These are phyloP conservation scores for Caprella mutica DNA, from an alignment of 2,888 invertebrate genomes.

Conservation along the genomic window DNA sequence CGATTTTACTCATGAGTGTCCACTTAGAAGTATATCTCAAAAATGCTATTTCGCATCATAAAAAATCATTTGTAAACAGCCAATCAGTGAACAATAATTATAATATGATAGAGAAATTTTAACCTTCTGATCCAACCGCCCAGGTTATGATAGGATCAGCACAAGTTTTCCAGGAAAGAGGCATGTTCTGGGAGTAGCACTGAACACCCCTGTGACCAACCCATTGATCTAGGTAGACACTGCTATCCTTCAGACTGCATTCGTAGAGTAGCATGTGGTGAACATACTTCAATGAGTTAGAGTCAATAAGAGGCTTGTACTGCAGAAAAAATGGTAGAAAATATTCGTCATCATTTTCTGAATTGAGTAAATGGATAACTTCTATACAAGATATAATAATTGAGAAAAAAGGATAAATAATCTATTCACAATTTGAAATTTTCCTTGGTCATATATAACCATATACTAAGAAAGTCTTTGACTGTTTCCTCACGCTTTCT, in stretches of 20 bases:
- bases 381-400: no score
- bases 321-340: conserved; percentile 12
- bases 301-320: conserved; percentile 40
- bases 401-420: not conserved
- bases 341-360: no score
- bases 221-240: conserved; percentile 20
- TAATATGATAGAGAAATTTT: no score
- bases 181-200: conserved; percentile 62
- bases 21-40: no score
- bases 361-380: no score
- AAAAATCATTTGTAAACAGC: no score
- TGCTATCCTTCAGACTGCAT: conserved; percentile 44
- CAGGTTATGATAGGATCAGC: conserved; percentile 70
- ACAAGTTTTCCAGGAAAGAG: conserved; percentile 56
- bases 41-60: no score
- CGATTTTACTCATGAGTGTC: no score
- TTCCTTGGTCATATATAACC: no score
- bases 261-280: conserved; percentile 83
- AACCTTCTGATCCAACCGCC: conserved; percentile 69
- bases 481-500: no score
- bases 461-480: no score
- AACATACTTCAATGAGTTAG: conserved; percentile 51
- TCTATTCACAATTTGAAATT: not conserved
- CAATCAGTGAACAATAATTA: no score
- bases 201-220: conserved; percentile 44